Base-by-base conservation (phyloP, 2,888 invertebrate genomes). In the Notocelia uddmanniana region DNA sequence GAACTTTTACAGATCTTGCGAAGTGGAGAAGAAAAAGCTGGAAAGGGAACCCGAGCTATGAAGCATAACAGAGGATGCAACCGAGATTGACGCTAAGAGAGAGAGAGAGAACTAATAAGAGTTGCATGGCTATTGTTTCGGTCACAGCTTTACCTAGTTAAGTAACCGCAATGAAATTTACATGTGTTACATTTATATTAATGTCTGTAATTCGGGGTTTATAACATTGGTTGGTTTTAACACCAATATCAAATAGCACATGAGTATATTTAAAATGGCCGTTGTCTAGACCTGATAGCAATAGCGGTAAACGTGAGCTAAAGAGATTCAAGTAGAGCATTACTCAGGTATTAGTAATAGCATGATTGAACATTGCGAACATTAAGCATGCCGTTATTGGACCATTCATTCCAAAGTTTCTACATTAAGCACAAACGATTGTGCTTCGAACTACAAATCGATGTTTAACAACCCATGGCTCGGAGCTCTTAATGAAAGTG, bases 401-500 rank as follows among this genome's bases (percentile, higher is more conserved):
- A 67, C 55, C 62, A 68, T 68, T 72, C 82, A 80, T 80, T 78
- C 80, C 83, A 82, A 83, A 80, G 76, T 78, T 78, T 79, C 80
- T 80, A 80, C 81, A 83, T 81, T 82, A 80, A 81, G 81, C 81
- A 84, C 87, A 83, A 83, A 83, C 83, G 85, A 82, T 80, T 80
- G 80, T 79, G 68, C 68, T 68, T 55, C 62, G 74, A 80, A 76
- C 74, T 76, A 76, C 84, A 90, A 90, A 91, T 91, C 88, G 90
- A 87, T 89, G 89, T 89, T 90, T 84, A 91, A 91, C 90, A 89
- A 89, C 86, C 82, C 79, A 82, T 81, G 82, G 84, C 85, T 81
- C 79, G 83, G 82, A 80, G 84, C 82, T 85, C 85, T 87, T 91
- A 92, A 92, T 90, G 89, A 92, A 90, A 90, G 83, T 84, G 79